A percentile compares a stretch with the other conserved stretches of the same genome.
Evolutionary conservation across 2,888 invertebrate species (phyloP).

Genomic region (Cephus pygmeus): DNA sequence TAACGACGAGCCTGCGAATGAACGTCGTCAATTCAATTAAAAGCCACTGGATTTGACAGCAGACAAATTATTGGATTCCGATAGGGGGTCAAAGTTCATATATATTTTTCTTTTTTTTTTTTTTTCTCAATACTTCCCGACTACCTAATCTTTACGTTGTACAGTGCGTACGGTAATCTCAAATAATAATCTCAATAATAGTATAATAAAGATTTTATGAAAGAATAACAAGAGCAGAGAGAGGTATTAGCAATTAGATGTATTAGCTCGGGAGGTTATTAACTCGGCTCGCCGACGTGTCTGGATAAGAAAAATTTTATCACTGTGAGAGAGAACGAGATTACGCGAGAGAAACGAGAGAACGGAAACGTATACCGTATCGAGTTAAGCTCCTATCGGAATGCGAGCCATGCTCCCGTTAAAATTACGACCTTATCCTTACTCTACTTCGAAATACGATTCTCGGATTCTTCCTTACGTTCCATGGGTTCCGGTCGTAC

Average conservation of each 20-base stretch:
- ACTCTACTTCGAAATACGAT: conserved; percentile 14
- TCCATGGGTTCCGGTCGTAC: not conserved
- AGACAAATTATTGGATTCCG: not conserved
- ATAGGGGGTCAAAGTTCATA: not conserved
- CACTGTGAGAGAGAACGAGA: conserved; percentile 16
- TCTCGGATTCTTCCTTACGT: conserved; percentile 1
- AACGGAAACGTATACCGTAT: conserved; percentile 12
- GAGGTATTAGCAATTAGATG: conserved; percentile 53
- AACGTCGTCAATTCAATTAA: not conserved
- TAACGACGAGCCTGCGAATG: not conserved
- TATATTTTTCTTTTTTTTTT: not conserved
- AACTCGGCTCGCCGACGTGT: conserved; percentile 35
- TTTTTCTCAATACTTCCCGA: not conserved
- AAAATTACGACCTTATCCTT: conserved; percentile 48
- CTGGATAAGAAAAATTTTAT: conserved; percentile 39
- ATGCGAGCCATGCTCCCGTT: conserved; percentile 42
- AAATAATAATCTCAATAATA: conserved; percentile 25
- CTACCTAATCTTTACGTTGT: not conserved
- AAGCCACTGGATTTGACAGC: not conserved
- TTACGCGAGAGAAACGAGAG: not conserved
- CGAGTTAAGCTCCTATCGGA: conserved; percentile 34
- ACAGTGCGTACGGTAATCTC: conserved; percentile 1
- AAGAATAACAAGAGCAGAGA: conserved; percentile 19
- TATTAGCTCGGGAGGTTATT: conserved; percentile 54
- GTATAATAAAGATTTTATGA: conserved; percentile 58